These are phyloP conservation scores for Myrmophylax atrothorax DNA, from an alignment of 2,113 vertebrate species.

Conservation along the genomic window DNA sequence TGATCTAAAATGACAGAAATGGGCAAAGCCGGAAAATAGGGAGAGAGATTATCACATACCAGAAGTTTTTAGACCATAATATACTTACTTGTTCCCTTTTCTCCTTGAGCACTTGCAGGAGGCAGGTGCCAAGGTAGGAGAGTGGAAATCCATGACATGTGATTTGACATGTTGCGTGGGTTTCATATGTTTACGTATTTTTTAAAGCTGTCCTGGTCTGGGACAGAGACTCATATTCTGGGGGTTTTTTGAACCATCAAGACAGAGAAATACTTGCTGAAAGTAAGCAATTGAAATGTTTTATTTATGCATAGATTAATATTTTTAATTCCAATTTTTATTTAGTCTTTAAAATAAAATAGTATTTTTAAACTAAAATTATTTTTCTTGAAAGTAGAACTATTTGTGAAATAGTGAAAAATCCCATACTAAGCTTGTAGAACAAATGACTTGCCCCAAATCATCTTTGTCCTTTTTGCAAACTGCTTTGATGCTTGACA, in stretches of 20 bases:
- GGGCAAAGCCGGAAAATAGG: background rate
- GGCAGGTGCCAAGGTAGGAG: background rate
- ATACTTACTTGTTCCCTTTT: slow-evolving; percentile 30
- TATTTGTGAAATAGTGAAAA: background rate
- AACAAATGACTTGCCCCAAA: background rate
- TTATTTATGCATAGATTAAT: background rate
- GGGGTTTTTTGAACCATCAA: background rate
- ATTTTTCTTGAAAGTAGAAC: background rate
- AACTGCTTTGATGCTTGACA: background rate
- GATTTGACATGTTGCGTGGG: background rate
- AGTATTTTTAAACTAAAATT: background rate
- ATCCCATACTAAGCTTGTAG: background rate
- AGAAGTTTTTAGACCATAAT: slow-evolving; percentile 17
- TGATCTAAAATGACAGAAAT: background rate
- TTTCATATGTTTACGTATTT: background rate
- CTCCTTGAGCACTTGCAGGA: background rate
- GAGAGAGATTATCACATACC: slow-evolving; percentile 18
- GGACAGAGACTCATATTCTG: background rate
- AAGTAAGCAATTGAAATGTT: background rate
- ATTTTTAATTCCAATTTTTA: background rate
- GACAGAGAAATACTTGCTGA: background rate
- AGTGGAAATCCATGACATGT: background rate
- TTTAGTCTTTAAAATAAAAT: background rate
- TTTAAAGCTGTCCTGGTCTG: background rate
- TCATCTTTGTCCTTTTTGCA: background rate